These are phyloP conservation scores for Temnothorax ravouxi DNA, from an alignment of 2,888 invertebrate species.

Conservation along the genomic window DNA sequence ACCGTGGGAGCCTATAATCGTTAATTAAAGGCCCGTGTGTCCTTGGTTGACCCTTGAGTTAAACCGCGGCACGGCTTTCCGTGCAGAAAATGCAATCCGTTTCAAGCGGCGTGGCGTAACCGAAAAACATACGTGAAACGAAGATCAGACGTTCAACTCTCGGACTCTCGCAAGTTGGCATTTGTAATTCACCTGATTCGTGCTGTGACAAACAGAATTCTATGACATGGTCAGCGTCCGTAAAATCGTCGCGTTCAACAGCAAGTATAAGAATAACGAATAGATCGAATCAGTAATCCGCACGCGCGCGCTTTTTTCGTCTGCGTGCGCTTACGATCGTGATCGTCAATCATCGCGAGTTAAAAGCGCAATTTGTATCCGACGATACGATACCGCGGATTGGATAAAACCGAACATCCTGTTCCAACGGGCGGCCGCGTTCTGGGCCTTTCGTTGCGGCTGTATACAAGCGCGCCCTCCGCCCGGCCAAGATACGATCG, in stretches of 20 bases:
- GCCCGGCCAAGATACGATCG: slow-evolving; percentile 76
- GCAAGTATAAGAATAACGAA: slow-evolving; percentile 19
- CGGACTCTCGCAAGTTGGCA: neutral
- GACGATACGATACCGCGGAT: slow-evolving; percentile 69
- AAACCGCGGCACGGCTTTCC: slow-evolving; percentile 34
- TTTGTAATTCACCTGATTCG: neutral
- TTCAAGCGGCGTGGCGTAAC: neutral
- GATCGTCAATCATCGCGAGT: slow-evolving; percentile 68
- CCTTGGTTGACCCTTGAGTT: slow-evolving; percentile 51
- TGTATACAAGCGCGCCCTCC: slow-evolving; percentile 58
- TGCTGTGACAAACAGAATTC: neutral
- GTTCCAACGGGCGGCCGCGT: slow-evolving; percentile 67
- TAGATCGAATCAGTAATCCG: slow-evolving; percentile 21
- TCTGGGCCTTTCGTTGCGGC: slow-evolving; percentile 57
- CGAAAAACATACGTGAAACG: slow-evolving; percentile 8
- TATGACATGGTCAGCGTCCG: neutral
- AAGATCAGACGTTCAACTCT: neutral
- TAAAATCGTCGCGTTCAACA: neutral
- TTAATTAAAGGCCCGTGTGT: slow-evolving; percentile 69
- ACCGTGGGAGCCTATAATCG: slow-evolving; percentile 71
- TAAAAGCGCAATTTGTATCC: slow-evolving; percentile 74
- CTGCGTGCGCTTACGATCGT: slow-evolving; percentile 13
- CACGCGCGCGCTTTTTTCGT: slow-evolving; percentile 6
- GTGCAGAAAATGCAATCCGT: slow-evolving; percentile 27
- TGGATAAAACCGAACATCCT: slow-evolving; percentile 75